Evolutionary conservation across 2,888 invertebrate species (phyloP).

Genomic region (Gisinianus flammeolus): DNA sequence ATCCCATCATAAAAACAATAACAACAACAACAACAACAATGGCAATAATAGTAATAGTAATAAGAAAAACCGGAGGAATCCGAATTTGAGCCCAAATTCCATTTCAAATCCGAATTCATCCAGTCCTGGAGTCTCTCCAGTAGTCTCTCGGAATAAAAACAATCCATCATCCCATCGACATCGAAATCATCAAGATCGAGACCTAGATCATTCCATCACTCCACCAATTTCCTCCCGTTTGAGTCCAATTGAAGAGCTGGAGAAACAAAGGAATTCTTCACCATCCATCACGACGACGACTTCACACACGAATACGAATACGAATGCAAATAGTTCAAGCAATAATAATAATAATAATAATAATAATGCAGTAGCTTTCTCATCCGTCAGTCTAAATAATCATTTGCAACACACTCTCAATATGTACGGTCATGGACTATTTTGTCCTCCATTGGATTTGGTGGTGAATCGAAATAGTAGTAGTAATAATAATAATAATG

Average conservation of each 20-base stretch:
- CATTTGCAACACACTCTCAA: not conserved
- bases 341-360: not conserved
- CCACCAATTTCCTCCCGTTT: not conserved
- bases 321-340: not conserved
- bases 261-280: constrained; percentile 12
- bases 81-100: not conserved
- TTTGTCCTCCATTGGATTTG: constrained; percentile 54
- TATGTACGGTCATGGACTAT: constrained; percentile 27
- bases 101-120: not conserved
- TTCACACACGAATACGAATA: not conserved
- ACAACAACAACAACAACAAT: not conserved
- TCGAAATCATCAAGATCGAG: not conserved
- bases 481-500: too few relatives aligned
- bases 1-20: not conserved
- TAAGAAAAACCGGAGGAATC: too few relatives aligned
- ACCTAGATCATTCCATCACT: not conserved
- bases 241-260: constrained; percentile 4
- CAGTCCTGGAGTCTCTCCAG: too few relatives aligned
- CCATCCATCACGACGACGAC: constrained; percentile 27
- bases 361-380: not conserved
- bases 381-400: not conserved
- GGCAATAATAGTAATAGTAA: too few relatives aligned
- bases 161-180: not conserved
- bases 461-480: constrained; percentile 43
- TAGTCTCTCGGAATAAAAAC: not conserved